Percentiles rank a stretch among this genome's conserved stretches.
Evolutionary conservation across 2,113 vertebrate species (phyloP).

Genomic region (Xenus cinereus): DNA sequence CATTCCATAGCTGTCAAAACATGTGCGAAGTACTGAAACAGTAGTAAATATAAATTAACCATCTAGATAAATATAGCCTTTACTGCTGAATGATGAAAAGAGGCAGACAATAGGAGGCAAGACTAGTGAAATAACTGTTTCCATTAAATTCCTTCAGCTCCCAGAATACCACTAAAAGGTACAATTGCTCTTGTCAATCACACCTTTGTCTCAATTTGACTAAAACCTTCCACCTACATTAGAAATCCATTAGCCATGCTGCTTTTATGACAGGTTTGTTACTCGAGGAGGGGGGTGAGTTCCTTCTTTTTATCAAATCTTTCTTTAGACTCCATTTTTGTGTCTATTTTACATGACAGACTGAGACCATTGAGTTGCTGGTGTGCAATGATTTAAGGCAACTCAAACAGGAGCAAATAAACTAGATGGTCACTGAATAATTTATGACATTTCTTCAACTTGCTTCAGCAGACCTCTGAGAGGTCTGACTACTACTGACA

Average conservation of each 20-base stretch:
- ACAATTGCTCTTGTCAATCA: constrained; percentile 60
- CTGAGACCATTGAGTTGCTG: neutral
- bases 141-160: neutral
- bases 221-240: constrained; percentile 43
- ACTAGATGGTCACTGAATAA: neutral
- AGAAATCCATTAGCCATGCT: constrained; percentile 54
- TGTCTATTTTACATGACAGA: neutral
- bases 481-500: neutral
- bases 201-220: constrained; percentile 52
- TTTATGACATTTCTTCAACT: neutral
- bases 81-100: constrained; percentile 13
- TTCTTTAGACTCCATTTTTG: neutral
- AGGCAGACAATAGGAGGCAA: neutral
- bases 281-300: neutral
- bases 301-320: neutral
- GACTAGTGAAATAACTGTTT: constrained; percentile 17
- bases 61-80: neutral
- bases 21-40: neutral
- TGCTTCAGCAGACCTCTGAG: neutral
- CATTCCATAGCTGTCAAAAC: neutral
- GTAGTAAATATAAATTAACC: constrained; percentile 26
- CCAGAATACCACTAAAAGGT: constrained; percentile 34
- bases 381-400: neutral
- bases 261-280: constrained; percentile 4
- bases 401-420: neutral